phyloP scores from a whole-genome alignment of 1,140 invertebrate genomes.

The Caenorhabditis tropicalis region DNA sequence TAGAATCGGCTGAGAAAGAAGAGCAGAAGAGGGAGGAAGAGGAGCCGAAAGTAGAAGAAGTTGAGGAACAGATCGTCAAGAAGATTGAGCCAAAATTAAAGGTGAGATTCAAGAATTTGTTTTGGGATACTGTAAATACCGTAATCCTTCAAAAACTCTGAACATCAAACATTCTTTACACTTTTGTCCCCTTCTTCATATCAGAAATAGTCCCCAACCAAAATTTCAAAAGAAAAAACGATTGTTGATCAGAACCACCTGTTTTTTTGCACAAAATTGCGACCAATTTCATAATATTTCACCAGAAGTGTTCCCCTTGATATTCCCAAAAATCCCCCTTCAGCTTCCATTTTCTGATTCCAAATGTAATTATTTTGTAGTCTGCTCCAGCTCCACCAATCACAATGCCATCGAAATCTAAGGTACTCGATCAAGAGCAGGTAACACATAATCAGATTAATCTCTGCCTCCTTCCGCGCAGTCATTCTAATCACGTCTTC shows the following conservation, averaged over 20 bases:
- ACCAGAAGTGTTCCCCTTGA: neutral
- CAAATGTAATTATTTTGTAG: neutral
- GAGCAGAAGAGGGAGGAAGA: neutral
- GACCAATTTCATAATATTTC: neutral
- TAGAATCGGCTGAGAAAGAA: neutral
- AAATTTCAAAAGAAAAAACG: too few species aligned
- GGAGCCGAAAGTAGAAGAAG: neutral
- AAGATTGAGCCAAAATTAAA: conserved; percentile 13
- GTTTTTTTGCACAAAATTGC: neutral
- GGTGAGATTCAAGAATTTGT: neutral
- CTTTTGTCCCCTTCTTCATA: too few species aligned
- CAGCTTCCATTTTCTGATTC: neutral
- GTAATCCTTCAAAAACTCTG: too few species aligned
- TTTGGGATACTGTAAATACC: neutral
- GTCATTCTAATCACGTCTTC: too few species aligned
- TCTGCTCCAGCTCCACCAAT: neutral
- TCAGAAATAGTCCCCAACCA: neutral
- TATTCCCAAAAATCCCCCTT: neutral
- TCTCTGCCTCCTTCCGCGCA: too few species aligned
- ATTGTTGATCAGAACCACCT: too few species aligned
- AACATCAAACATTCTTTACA: too few species aligned
- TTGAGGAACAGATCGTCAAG: neutral
- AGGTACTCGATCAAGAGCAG: conserved; percentile 24
- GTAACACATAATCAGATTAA: neutral
- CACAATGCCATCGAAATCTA: conserved; percentile 28